Conservation (phyloP, 1,140 invertebrate genomes). For the Tetramorium alpestre region DNA sequence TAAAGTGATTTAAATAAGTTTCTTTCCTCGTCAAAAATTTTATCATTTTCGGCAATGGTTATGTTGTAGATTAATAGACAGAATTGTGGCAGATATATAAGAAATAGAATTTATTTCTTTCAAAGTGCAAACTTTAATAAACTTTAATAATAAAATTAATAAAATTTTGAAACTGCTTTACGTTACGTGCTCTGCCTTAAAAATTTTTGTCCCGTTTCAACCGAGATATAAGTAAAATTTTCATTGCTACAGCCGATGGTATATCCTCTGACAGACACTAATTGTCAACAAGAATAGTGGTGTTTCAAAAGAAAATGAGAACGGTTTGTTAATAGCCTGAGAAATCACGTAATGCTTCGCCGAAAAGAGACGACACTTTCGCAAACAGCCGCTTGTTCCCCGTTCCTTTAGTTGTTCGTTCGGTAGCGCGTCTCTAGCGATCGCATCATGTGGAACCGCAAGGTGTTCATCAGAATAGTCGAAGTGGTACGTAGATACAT, state of each 20-base stretch:
- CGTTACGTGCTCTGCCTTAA: background rate
- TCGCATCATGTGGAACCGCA: constrained; percentile 83
- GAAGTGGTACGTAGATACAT: constrained; percentile 85
- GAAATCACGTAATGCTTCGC: constrained; percentile 59
- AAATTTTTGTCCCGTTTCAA: background rate
- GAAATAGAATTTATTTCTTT: background rate
- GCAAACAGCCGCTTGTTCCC: constrained; percentile 10
- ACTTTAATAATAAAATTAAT: no score
- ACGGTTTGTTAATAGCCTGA: constrained; percentile 53
- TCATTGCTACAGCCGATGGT: background rate
- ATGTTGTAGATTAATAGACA: background rate
- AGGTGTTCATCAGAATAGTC: constrained; percentile 85
- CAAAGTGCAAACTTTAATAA: background rate
- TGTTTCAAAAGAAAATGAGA: constrained; percentile 42
- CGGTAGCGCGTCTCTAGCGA: background rate
- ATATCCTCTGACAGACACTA: background rate
- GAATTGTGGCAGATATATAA: background rate
- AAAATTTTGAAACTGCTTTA: background rate
- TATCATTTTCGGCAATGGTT: background rate
- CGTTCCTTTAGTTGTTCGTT: constrained; percentile 48
- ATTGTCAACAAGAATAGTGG: constrained; percentile 14
- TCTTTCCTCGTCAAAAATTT: background rate
- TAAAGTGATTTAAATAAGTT: no score
- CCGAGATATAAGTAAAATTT: background rate
- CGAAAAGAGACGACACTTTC: constrained; percentile 54